These are phyloP conservation scores for Zeuzera pyrina DNA, from an alignment of 2,888 invertebrate genomes.

Conservation along the genomic window DNA sequence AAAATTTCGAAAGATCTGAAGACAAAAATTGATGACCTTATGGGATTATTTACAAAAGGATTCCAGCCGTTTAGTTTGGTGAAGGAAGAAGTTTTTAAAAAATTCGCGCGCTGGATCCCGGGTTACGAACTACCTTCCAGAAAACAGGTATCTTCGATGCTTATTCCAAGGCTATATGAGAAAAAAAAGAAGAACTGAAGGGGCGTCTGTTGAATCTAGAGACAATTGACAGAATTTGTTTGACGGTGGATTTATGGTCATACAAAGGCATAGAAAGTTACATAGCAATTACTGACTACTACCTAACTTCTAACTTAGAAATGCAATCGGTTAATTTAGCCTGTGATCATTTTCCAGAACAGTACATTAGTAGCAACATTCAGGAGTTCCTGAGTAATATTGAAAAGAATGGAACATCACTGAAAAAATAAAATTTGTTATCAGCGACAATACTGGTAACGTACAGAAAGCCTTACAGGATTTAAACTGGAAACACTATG, in stretches of 20 bases:
- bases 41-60: neutral
- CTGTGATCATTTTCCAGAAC: constrained; percentile 2
- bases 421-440: constrained; percentile 15
- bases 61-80: neutral
- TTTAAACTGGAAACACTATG: constrained; percentile 17
- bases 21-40: neutral
- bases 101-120: constrained; percentile 8
- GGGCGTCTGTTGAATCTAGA: no score
- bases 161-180: constrained; percentile 8
- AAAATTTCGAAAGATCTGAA: neutral
- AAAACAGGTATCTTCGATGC: constrained; percentile 10
- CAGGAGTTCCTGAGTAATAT: constrained; percentile 2
- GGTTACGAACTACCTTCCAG: constrained; percentile 9
- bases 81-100: constrained; percentile 1
- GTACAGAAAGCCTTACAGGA: constrained; percentile 8
- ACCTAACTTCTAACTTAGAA: constrained; percentile 3
- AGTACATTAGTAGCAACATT: constrained; percentile 5
- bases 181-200: constrained; percentile 10
- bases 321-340: constrained; percentile 1
- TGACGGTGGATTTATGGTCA: constrained; percentile 17
- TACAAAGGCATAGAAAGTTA: constrained; percentile 10
- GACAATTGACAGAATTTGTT: constrained; percentile 7
- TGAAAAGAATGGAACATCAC: constrained; percentile 9
- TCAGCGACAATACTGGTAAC: constrained; percentile 14
- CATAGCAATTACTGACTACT: constrained; percentile 5